Conservation (phyloP, 2,797 vertebrate species). For the Sparus aurata region DNA sequence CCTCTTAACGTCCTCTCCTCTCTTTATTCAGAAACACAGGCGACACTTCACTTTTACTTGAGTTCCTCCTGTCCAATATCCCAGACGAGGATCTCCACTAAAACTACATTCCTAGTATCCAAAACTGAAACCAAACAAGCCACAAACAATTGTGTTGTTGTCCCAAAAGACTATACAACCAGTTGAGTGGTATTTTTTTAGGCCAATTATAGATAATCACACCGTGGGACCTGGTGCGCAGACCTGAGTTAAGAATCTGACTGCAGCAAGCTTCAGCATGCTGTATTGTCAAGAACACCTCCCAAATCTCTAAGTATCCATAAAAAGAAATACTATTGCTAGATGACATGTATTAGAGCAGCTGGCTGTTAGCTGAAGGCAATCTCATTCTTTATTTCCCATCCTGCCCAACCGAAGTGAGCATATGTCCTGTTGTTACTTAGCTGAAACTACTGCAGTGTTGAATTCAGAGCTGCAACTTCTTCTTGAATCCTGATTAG, state of each 20-base stretch:
- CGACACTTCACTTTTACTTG: not conserved
- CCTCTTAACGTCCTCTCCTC: not conserved
- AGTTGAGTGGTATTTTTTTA: constrained; percentile 55
- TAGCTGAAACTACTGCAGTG: not conserved
- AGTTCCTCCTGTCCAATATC: not conserved
- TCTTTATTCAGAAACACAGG: not conserved
- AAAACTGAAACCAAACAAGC: constrained; percentile 37
- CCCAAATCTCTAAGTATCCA: constrained; percentile 17
- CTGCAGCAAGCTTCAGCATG: constrained; percentile 2
- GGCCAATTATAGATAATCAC: constrained; percentile 62
- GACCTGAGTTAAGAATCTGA: constrained; percentile 36
- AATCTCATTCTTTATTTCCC: not conserved
- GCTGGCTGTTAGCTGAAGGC: constrained; percentile 9
- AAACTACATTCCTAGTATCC: constrained; percentile 11
- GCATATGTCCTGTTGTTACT: not conserved
- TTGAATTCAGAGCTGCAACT: not conserved
- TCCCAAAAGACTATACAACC: constrained; percentile 47
- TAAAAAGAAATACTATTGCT: constrained; percentile 5
- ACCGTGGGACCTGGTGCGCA: constrained; percentile 29
- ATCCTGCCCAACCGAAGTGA: not conserved
- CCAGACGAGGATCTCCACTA: not conserved
- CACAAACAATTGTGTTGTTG: constrained; percentile 39
- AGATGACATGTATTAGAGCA: constrained; percentile 10
- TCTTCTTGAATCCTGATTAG: not conserved
- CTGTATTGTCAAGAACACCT: not conserved